Percentiles rank a stretch among this genome's conserved stretches.
Evolutionary conservation across 2,797 vertebrate genomes (phyloP).

Genomic region (Thamnophis elegans): DNA sequence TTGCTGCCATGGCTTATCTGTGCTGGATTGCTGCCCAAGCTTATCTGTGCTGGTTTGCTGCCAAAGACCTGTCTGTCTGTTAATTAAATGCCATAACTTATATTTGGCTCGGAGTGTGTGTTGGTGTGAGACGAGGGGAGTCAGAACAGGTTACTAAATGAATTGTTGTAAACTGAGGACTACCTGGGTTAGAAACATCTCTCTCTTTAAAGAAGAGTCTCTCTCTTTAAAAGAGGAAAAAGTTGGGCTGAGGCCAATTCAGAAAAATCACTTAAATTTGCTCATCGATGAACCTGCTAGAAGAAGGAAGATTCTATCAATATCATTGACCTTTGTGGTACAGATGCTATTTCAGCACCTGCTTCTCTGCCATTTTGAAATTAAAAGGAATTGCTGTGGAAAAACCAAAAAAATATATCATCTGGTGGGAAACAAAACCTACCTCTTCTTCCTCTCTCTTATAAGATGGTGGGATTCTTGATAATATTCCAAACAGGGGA

Average conservation of each 20-base stretch:
- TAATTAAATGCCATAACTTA: too few relatives aligned
- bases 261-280: slow-evolving; percentile 7
- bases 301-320: slow-evolving; percentile 1
- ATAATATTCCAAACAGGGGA: neutral
- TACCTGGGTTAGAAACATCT: neutral
- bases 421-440: neutral
- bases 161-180: neutral
- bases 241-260: neutral
- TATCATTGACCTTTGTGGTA: slow-evolving; percentile 14
- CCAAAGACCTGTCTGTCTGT: too few relatives aligned
- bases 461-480: neutral
- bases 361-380: slow-evolving; percentile 9
- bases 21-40: too few relatives aligned
- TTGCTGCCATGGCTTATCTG: too few relatives aligned
- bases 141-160: neutral
- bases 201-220: neutral
- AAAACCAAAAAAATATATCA: neutral
- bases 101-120: too few relatives aligned
- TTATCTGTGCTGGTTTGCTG: too few relatives aligned
- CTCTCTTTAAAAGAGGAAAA: slow-evolving; percentile 1
- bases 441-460: neutral
- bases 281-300: slow-evolving; percentile 1
- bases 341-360: slow-evolving; percentile 8
- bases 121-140: too few relatives aligned
- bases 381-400: slow-evolving; percentile 10